A percentile compares a stretch with the other conserved stretches of the same genome.
Conservation (phyloP, 2,113 vertebrate genomes). For the Saguinus imperator region DNA sequence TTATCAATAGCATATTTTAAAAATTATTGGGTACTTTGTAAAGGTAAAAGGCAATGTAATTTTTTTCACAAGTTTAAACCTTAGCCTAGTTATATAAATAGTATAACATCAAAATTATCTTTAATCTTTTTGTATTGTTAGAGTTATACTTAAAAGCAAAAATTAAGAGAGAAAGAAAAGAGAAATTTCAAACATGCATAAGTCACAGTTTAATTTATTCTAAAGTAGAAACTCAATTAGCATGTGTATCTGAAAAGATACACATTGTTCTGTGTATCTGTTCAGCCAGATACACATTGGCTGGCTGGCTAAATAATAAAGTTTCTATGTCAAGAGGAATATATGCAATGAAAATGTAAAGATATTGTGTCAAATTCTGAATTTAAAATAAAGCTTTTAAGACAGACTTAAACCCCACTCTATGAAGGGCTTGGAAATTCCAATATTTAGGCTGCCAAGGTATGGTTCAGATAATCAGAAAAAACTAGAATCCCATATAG, state of each 20-base stretch:
- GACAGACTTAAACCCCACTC: not conserved
- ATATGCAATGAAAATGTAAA: not conserved
- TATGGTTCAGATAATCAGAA: not conserved
- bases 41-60: not conserved
- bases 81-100: not conserved
- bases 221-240: not conserved
- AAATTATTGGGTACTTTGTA: not conserved
- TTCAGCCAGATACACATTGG: not conserved
- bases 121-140: not conserved
- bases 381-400: not conserved
- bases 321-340: not conserved
- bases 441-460: not conserved
- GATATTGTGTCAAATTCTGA: not conserved
- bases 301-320: not conserved
- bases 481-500: not conserved
- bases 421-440: not conserved
- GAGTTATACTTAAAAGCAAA: not conserved
- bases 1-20: not conserved
- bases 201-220: not conserved
- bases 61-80: not conserved
- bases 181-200: not conserved
- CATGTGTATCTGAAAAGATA: not conserved
- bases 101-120: not conserved
- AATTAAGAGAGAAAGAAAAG: not conserved
- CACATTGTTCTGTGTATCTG: too few relatives aligned